These are phyloP conservation scores for Mesocentrotus franciscanus DNA, from an alignment of 53 echinoderm and acorn worm genomes.

Conservation along the genomic window DNA sequence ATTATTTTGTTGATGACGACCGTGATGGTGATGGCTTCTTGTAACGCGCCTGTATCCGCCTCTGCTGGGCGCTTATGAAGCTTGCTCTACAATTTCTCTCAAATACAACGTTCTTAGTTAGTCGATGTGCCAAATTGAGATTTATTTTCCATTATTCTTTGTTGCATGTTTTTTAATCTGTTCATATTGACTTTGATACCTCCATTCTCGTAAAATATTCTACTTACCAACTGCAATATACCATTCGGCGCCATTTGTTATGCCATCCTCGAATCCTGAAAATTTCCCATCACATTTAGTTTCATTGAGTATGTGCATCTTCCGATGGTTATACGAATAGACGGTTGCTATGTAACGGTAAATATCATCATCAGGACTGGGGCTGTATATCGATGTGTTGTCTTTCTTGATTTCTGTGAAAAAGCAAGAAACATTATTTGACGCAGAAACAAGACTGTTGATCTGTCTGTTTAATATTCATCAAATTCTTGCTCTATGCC, in stretches of 20 bases:
- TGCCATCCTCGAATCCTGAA: constrained; percentile 84
- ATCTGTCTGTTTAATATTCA: background rate
- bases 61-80: too few relatives aligned
- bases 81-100: too few relatives aligned
- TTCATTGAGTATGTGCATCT: constrained; percentile 78
- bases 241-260: constrained; percentile 97
- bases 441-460: background rate
- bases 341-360: constrained; percentile 77
- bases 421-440: background rate
- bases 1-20: too few relatives aligned
- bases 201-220: background rate
- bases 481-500: too few relatives aligned
- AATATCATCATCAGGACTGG: constrained; percentile 88
- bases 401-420: constrained; percentile 54
- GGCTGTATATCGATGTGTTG: constrained; percentile 71
- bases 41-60: too few relatives aligned
- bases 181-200: background rate
- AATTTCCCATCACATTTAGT: constrained; percentile 70
- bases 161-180: background rate
- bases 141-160: too few relatives aligned
- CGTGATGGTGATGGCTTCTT: too few relatives aligned
- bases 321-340: constrained; percentile 81
- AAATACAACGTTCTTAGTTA: too few relatives aligned
- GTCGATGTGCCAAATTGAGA: too few relatives aligned
- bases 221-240: constrained; percentile 82